These are phyloP conservation scores for Magallana gigas DNA, from an alignment of 1,140 invertebrate species.

Conservation along the genomic window DNA sequence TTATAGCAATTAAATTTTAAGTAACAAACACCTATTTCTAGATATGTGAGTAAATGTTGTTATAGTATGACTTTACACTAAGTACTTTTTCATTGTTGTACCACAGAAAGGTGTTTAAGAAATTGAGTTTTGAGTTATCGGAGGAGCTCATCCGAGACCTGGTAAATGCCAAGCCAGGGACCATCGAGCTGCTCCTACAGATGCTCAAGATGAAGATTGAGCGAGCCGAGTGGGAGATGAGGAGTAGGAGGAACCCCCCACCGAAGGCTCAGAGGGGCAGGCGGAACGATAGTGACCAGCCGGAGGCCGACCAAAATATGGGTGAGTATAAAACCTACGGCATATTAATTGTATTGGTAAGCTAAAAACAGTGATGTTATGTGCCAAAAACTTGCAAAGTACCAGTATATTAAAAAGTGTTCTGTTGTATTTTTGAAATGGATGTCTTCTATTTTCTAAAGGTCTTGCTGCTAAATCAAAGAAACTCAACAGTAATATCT, in stretches of 20 bases:
- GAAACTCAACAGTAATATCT: slow-evolving; percentile 6
- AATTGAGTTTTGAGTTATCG: slow-evolving; percentile 71
- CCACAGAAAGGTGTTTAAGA: slow-evolving; percentile 75
- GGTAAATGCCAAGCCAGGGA: slow-evolving; percentile 61
- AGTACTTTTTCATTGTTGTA: background rate
- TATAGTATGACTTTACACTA: no score
- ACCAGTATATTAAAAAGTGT: no score
- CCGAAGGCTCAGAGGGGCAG: background rate
- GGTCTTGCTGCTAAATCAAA: background rate
- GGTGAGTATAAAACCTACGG: slow-evolving; percentile 32
- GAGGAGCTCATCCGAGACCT: slow-evolving; percentile 74
- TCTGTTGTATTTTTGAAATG: background rate
- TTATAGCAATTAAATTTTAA: no score
- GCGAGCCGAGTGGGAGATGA: slow-evolving; percentile 53
- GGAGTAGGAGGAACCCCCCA: background rate
- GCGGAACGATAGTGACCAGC: slow-evolving; percentile 60
- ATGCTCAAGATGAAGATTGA: slow-evolving; percentile 73
- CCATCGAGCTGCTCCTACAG: slow-evolving; percentile 72
- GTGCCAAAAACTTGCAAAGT: no score
- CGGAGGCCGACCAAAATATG: slow-evolving; percentile 66
- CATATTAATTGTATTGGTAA: no score
- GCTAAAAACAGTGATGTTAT: no score
- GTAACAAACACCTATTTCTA: no score
- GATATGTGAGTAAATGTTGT: no score
- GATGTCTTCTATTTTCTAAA: background rate